These are phyloP conservation scores for Psephotus haematonotus DNA, from an alignment of 2,113 vertebrate species.

Conservation along the genomic window DNA sequence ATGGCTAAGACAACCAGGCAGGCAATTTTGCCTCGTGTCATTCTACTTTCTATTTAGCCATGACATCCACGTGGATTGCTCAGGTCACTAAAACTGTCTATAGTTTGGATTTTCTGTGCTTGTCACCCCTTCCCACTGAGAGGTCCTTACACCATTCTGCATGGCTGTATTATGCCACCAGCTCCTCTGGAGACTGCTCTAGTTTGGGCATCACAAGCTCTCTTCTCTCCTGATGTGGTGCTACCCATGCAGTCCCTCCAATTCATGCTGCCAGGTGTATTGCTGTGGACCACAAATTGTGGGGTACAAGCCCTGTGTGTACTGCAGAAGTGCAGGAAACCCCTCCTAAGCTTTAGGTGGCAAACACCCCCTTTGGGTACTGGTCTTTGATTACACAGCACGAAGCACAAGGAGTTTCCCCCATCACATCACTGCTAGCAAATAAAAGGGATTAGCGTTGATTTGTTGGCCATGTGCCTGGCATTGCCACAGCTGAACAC, in stretches of 20 bases:
- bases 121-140: background rate
- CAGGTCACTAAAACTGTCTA: background rate
- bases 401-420: background rate
- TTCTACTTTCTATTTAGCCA: background rate
- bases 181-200: background rate
- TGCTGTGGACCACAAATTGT: background rate
- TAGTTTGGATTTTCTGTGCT: background rate
- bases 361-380: background rate
- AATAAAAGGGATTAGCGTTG: background rate
- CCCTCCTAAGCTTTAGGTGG: background rate
- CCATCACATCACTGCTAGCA: background rate
- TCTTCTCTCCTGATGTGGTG: background rate
- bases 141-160: background rate
- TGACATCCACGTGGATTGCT: background rate
- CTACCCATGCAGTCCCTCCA: background rate
- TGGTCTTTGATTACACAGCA: background rate
- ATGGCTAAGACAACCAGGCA: background rate
- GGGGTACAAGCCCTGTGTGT: background rate
- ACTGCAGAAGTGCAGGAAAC: background rate
- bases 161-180: background rate
- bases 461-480: background rate
- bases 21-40: background rate
- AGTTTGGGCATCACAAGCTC: fast-evolving
- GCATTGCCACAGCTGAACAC: background rate
- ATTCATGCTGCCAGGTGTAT: fast-evolving